These are phyloP conservation scores for Buathra laborator DNA, from an alignment of 2,888 invertebrate species.

Conservation along the genomic window DNA sequence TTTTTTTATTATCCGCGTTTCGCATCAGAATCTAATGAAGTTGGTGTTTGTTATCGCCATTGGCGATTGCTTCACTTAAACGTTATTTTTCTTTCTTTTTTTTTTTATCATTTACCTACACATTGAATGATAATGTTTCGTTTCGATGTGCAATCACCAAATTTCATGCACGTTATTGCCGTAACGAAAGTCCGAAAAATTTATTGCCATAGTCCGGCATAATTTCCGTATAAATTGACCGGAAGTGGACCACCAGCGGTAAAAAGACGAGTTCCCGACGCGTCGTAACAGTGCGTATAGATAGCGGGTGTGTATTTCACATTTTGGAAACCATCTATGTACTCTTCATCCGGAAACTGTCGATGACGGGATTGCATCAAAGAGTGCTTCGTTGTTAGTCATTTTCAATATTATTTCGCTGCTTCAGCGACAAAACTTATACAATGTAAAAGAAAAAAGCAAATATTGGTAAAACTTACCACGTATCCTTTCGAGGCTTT, in stretches of 20 bases:
- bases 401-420: neutral
- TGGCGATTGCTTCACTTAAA: slow-evolving; percentile 36
- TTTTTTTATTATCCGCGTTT: neutral
- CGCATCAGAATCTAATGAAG: slow-evolving; percentile 23
- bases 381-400: slow-evolving; percentile 33
- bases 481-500: slow-evolving; percentile 96
- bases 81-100: slow-evolving; percentile 13
- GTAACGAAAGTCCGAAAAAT: slow-evolving; percentile 5
- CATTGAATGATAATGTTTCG: slow-evolving; percentile 47
- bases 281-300: slow-evolving; percentile 98
- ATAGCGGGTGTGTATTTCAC: slow-evolving; percentile 97
- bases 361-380: slow-evolving; percentile 36
- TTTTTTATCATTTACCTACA: slow-evolving; percentile 51
- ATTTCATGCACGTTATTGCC: slow-evolving; percentile 32
- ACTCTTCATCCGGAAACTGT: slow-evolving; percentile 94
- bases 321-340: slow-evolving; percentile 93
- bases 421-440: neutral
- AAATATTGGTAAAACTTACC: slow-evolving; percentile 87
- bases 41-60: slow-evolving; percentile 21
- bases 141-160: slow-evolving; percentile 54
- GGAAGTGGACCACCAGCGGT: slow-evolving; percentile 98
- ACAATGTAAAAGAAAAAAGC: neutral
- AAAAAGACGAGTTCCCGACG: slow-evolving; percentile 95
- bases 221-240: slow-evolving; percentile 96
- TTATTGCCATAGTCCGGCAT: slow-evolving; percentile 97